Percentiles rank a stretch among this genome's conserved stretches.
Evolutionary conservation across 2,113 vertebrate species (phyloP).

Genomic region (Eurypyga helias): DNA sequence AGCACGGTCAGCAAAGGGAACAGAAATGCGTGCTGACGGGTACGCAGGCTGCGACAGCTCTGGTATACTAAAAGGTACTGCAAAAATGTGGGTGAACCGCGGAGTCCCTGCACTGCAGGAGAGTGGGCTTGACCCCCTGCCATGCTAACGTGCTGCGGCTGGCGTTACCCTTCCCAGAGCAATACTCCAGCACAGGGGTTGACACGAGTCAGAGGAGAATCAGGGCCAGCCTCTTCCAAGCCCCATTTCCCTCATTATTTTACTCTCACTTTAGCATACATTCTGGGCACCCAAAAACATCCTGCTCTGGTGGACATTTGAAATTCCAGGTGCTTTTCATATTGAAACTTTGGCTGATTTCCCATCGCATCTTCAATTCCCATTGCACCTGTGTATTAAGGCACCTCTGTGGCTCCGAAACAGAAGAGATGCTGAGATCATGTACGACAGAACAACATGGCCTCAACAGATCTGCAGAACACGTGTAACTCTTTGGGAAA

Average conservation of each 20-base stretch:
- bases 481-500: background rate
- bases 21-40: background rate
- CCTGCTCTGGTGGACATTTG: background rate
- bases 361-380: background rate
- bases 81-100: background rate
- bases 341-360: background rate
- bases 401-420: background rate
- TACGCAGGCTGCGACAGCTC: background rate
- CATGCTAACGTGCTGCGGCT: rapidly evolving
- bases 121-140: background rate
- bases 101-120: background rate
- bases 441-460: rapidly evolving
- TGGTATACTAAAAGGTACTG: background rate
- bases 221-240: background rate
- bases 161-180: background rate
- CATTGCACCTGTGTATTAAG: background rate
- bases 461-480: background rate
- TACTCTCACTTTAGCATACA: background rate
- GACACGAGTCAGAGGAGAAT: background rate
- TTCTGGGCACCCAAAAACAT: background rate
- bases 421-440: background rate
- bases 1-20: background rate
- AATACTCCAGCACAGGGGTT: background rate
- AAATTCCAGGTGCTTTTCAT: background rate
- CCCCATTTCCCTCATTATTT: background rate